A percentile compares a stretch with the other conserved stretches of the same genome.
Conservation (phyloP, 2,113 vertebrate genomes). For the Setophaga kirtlandii region DNA sequence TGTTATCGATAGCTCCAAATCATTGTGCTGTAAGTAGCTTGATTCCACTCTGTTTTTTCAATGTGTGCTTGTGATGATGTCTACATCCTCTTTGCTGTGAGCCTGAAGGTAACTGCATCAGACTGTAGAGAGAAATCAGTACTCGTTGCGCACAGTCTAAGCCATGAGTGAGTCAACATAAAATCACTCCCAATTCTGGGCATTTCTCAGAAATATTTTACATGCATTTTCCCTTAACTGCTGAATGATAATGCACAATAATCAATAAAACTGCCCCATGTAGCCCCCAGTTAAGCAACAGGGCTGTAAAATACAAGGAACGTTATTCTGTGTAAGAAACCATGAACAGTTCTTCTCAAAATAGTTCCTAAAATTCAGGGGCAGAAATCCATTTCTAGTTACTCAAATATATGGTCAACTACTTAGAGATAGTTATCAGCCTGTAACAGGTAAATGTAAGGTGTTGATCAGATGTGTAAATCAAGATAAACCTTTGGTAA, state of each 20-base stretch:
- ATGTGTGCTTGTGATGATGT: neutral
- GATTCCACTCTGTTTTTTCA: neutral
- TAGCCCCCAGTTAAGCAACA: neutral
- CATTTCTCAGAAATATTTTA: neutral
- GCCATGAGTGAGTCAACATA: neutral
- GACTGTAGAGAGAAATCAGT: neutral
- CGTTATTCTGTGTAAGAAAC: neutral
- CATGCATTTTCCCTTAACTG: slow-evolving; percentile 18
- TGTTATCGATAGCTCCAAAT: neutral
- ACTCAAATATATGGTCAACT: neutral
- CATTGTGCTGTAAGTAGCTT: neutral
- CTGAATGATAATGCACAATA: neutral
- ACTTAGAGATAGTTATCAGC: neutral
- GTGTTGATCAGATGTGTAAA: neutral
- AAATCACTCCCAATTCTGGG: neutral
- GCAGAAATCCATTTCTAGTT: neutral
- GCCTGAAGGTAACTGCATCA: neutral
- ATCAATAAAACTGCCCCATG: neutral
- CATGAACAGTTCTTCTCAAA: neutral
- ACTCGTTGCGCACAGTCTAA: neutral
- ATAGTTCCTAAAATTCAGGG: neutral
- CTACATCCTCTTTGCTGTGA: neutral
- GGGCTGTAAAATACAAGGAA: neutral
- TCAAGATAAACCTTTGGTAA: neutral
- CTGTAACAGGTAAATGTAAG: neutral